Evolutionary conservation across 2,888 invertebrate genomes (phyloP), one percentile per base, ranked within the genome.

Genomic region (Drosophila fungiperda): DNA sequence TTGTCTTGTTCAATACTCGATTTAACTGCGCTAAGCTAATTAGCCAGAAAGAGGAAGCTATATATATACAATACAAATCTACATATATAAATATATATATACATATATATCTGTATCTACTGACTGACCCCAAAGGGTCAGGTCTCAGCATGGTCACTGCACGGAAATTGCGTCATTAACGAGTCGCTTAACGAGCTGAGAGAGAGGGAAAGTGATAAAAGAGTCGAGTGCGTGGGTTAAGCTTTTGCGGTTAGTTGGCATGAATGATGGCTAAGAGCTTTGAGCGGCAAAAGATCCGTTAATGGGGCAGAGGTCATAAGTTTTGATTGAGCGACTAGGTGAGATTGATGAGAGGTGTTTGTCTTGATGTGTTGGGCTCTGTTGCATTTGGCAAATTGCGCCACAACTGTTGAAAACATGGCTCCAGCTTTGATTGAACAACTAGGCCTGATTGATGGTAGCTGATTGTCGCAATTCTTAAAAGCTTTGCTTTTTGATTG

Each of bases 141-240:
- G 84, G 84, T 89, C 83, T 57, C 63, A 64, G 53, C 59, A 64
- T 69, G 79, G 68, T 63, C 77, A 67, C 71, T 70, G 77, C 71
- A 72, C 85, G 89, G 87, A 89, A 85, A 89, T 85, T 76, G 89
- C 85, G 89, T 85, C 85, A 89, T 85, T 89, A 85, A 82, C 89
- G 76, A 76, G 85, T 55, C 82, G 82, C 85, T 89, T 80, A 79
- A 83, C 67, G 64, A 63, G 60, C 68, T 54, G 45, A 23, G 45
- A 20, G 40, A 40, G 40, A 42, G 45, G 1, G 3, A 15, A 1
- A 20, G 42, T 6, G 40, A 45, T 1, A 50, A 26, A 40, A 55
- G 40, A 38, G 29, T 57, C 0, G 40, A 57, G 57, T 48, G 66
- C 59, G 74, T 55, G 68, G 78, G 80, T 78, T 78, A 78, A 78